These are phyloP conservation scores for Halichoerus grypus DNA, from an alignment of 2,113 vertebrate genomes.

Conservation along the genomic window DNA sequence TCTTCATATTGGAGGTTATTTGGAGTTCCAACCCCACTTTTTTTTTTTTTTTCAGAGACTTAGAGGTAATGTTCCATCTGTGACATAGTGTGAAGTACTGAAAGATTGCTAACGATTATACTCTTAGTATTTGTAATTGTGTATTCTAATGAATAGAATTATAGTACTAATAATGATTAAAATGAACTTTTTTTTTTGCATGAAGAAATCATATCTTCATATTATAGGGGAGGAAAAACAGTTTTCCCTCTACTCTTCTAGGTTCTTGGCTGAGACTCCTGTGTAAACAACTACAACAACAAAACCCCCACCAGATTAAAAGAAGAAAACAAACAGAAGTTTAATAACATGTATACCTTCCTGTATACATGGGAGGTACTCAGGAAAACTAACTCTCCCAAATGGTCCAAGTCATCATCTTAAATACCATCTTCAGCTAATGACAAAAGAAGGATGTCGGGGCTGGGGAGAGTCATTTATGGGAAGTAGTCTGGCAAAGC, in stretches of 20 bases:
- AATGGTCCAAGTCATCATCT: neutral
- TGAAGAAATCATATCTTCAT: neutral
- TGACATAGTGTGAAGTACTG: neutral
- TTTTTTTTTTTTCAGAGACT: neutral
- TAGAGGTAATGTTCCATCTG: neutral
- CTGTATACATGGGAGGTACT: neutral
- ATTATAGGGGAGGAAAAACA: neutral
- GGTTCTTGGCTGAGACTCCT: neutral
- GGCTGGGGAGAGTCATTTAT: neutral
- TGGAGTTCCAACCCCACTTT: neutral
- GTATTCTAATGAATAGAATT: neutral
- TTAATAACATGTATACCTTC: neutral
- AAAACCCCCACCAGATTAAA: neutral
- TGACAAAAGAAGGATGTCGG: neutral
- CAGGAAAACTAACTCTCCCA: neutral
- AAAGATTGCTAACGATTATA: neutral
- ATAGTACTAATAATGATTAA: neutral
- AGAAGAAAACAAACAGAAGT: neutral
- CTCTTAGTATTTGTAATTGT: neutral
- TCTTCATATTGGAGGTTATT: neutral
- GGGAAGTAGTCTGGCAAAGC: neutral
- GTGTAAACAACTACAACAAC: neutral
- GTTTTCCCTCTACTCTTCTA: neutral
- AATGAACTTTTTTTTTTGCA: neutral
- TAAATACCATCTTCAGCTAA: neutral